phyloP scores from a whole-genome alignment of 2,888 invertebrate species.

The Polydrusus pterygomalis region DNA sequence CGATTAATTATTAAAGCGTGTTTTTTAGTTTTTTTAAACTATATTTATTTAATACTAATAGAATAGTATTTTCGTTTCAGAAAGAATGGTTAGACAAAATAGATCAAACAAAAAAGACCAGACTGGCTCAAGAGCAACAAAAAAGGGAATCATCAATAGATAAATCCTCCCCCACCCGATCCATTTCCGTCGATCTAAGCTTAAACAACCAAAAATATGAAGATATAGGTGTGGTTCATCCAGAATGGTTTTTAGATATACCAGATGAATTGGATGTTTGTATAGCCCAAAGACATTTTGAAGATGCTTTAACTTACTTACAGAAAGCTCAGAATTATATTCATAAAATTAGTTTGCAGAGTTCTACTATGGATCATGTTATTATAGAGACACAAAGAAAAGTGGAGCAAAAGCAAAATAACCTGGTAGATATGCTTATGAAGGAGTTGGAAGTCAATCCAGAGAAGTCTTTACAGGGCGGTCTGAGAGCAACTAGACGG shows the following conservation, averaged over 20 bases:
- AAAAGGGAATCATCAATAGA: slow-evolving; percentile 69
- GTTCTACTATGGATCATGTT: slow-evolving; percentile 69
- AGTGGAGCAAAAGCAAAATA: slow-evolving; percentile 82
- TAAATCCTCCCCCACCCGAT: slow-evolving; percentile 71
- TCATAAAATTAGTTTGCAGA: slow-evolving; percentile 66
- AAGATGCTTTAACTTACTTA: slow-evolving; percentile 90
- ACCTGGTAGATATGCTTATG: slow-evolving; percentile 89
- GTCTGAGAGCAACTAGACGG: slow-evolving; percentile 87
- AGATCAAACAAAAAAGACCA: slow-evolving; percentile 90
- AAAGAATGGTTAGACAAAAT: slow-evolving; percentile 96
- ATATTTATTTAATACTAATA: no score
- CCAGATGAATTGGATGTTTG: slow-evolving; percentile 96
- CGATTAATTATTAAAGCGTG: no score
- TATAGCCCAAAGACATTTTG: slow-evolving; percentile 96
- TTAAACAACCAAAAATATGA: slow-evolving; percentile 71
- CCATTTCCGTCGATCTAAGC: slow-evolving; percentile 72
- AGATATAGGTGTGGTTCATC: slow-evolving; percentile 70
- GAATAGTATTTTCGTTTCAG: slow-evolving; percentile 69
- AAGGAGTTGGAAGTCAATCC: slow-evolving; percentile 93
- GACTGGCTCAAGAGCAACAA: slow-evolving; percentile 78
- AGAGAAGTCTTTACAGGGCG: slow-evolving; percentile 93
- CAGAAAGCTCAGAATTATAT: slow-evolving; percentile 79
- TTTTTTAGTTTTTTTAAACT: no score
- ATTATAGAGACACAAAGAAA: slow-evolving; percentile 73
- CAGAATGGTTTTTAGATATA: slow-evolving; percentile 93